These are phyloP conservation scores for Platalea minor DNA, from an alignment of 2,797 vertebrate genomes.

Conservation along the genomic window DNA sequence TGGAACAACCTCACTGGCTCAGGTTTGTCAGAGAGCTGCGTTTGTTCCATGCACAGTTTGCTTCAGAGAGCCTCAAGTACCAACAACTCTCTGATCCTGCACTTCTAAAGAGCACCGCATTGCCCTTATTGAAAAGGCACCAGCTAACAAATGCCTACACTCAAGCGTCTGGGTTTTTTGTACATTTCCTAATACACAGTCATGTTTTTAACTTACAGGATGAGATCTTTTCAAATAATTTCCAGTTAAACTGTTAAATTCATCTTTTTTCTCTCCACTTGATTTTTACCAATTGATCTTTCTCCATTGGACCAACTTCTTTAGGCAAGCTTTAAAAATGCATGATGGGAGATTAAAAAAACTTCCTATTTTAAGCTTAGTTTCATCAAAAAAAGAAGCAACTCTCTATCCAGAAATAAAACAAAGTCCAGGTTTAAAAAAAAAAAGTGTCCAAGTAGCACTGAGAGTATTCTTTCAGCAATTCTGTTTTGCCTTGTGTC, in stretches of 20 bases:
- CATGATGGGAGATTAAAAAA: background rate
- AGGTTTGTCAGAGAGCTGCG: background rate
- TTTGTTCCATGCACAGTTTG: background rate
- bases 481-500: background rate
- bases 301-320: background rate
- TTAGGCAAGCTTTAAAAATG: background rate
- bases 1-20: background rate
- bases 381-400: background rate
- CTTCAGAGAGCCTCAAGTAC: background rate
- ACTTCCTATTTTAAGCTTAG: background rate
- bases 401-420: background rate
- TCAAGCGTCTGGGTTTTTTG: background rate
- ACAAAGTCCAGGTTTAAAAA: background rate
- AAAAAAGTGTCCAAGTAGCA: background rate
- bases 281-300: background rate
- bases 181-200: background rate
- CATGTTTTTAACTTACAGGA: background rate
- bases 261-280: accelerated
- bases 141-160: background rate
- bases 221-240: background rate
- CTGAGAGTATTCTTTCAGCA: background rate
- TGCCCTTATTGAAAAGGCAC: background rate
- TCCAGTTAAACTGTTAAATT: background rate
- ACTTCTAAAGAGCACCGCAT: background rate
- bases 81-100: background rate